phyloP scores from a whole-genome alignment of 2,888 invertebrate genomes.

The Orthosia gracilis region DNA sequence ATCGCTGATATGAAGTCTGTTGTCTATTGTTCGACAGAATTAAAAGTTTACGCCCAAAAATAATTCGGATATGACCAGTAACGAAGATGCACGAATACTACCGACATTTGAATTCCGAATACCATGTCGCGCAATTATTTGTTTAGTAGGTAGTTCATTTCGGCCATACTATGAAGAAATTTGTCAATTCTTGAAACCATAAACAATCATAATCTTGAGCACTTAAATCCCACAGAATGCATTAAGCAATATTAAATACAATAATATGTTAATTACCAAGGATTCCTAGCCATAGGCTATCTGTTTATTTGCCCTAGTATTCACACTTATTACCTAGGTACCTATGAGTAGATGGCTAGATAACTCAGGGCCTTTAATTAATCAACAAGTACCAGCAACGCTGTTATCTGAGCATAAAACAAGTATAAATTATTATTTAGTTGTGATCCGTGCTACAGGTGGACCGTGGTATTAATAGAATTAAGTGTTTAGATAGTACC shows the following conservation, averaged over 20 bases:
- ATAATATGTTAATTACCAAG: conserved; percentile 47
- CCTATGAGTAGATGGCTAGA: conserved; percentile 12
- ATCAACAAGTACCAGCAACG: conserved; percentile 35
- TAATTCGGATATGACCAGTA: conserved; percentile 15
- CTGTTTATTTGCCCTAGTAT: conserved; percentile 38
- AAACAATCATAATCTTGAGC: conserved; percentile 14
- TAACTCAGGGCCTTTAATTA: conserved; percentile 41
- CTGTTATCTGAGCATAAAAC: conserved; percentile 39
- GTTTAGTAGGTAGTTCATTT: background rate
- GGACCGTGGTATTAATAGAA: conserved; percentile 12
- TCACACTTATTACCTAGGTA: conserved; percentile 20
- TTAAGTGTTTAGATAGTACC: conserved; percentile 3
- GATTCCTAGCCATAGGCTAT: conserved; percentile 28
- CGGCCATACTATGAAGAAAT: background rate
- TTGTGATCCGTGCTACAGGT: background rate
- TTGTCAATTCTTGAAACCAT: conserved; percentile 6
- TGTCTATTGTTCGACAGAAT: no score
- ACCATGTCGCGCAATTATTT: background rate
- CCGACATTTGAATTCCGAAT: conserved; percentile 24
- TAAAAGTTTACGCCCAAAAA: conserved; percentile 1
- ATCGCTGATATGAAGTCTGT: background rate
- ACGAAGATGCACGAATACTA: conserved; percentile 16
- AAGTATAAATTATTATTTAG: conserved; percentile 33
- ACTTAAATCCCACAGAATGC: conserved; percentile 1
- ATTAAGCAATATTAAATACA: conserved; percentile 29